These are phyloP conservation scores for Parnassius apollo DNA, from an alignment of 2,888 invertebrate genomes.

Conservation along the genomic window DNA sequence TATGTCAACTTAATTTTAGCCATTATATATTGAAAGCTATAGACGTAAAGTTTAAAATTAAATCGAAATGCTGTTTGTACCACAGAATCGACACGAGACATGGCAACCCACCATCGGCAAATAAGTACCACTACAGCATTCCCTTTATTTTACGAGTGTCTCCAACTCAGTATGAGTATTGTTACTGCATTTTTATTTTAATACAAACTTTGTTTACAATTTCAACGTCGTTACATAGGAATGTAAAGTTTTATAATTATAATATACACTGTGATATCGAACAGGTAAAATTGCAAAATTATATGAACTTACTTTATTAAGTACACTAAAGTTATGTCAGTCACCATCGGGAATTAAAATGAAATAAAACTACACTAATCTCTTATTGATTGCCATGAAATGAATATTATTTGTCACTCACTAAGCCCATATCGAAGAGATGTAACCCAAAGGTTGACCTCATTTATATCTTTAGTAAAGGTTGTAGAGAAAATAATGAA, in stretches of 20 bases:
- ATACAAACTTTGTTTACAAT: slow-evolving; percentile 47
- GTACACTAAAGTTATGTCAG: slow-evolving; percentile 29
- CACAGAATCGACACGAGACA: slow-evolving; percentile 18
- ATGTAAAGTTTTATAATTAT: slow-evolving; percentile 47
- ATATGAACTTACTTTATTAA: slow-evolving; percentile 15
- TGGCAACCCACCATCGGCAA: slow-evolving; percentile 29
- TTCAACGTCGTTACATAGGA: slow-evolving; percentile 44
- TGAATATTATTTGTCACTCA: slow-evolving; percentile 71
- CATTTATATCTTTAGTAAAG: slow-evolving; percentile 56
- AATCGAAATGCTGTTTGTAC: slow-evolving; percentile 6
- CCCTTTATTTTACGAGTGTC: slow-evolving; percentile 25
- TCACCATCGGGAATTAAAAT: slow-evolving; percentile 29
- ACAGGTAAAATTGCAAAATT: slow-evolving; percentile 17
- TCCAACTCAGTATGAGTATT: slow-evolving; percentile 29
- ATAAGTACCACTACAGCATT: slow-evolving; percentile 29
- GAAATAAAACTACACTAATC: slow-evolving; percentile 24
- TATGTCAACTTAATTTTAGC: not conserved
- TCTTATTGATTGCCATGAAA: slow-evolving; percentile 65
- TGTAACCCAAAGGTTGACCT: slow-evolving; percentile 55
- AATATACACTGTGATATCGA: slow-evolving; percentile 30
- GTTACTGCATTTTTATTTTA: slow-evolving; percentile 55
- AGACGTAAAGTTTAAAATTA: not conserved
- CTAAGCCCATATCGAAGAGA: slow-evolving; percentile 70
- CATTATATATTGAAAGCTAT: not conserved
- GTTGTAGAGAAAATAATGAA: slow-evolving; percentile 21